Base-by-base conservation (phyloP, 2,113 vertebrate species). In the Corapipo altera region DNA sequence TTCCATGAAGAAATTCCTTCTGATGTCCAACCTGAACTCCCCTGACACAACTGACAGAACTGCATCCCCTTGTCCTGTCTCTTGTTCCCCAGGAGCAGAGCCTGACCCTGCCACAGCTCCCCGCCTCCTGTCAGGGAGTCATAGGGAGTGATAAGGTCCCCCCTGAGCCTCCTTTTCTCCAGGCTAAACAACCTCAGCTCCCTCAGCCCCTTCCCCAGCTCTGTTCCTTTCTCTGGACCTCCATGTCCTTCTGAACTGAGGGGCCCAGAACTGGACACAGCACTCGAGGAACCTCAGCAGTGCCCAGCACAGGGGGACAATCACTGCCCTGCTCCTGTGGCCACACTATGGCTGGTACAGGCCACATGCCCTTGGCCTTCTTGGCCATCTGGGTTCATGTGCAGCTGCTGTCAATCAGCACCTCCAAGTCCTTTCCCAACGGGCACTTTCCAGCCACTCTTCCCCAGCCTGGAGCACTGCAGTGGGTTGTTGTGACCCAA, bases 261-360 rank as follows among this genome's bases (percentile, higher is more conserved):
- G 39, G 0, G 0, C 39, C 33, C 74, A 39, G 28, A 78, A 20
- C 24, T 20, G 19, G 11, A 12, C 39, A 12, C 55, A 33, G 2
- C 12, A 12, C 48, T 11, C 1, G 32, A 37, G 17, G 52, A 30
- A 28, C 28, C 52, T 30, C 27, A 54, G 27, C 28, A 30, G 52
- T 54, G 52, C 52, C 52, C 52, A 54, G 52, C 52, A 30, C 52
- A 54, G 52, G 52, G 52, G 15, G 49, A 54, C 52, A 28, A 16
- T 28, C 52, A 30, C 28, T 54, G 52, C 52, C 15, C 27, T 54
- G 52, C 26, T 18, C 52, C 52, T 54, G 52, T 28, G 27, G 28
- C 52, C 52, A 54, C 27, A 28, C 27, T 27, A 28, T 54, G 27
- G 52, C 15, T 54, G 52, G 27, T 30, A 54, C 16, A 54, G 52